These are phyloP conservation scores for Uromys caudimaculatus DNA, from an alignment of 2,797 vertebrate species.

Conservation along the genomic window DNA sequence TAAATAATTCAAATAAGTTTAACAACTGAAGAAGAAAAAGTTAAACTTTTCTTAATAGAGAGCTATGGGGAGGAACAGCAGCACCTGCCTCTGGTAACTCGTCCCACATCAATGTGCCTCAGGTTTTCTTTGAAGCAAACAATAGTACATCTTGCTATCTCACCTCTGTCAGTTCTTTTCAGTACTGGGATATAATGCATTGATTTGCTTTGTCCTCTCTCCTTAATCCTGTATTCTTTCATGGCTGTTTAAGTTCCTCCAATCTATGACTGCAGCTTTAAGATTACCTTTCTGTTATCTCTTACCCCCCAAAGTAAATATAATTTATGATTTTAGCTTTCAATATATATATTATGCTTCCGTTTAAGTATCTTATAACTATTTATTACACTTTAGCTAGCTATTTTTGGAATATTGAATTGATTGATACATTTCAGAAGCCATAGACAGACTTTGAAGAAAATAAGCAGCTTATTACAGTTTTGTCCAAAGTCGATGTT, in stretches of 20 bases:
- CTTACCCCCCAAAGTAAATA: slow-evolving; percentile 13
- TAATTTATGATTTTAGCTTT: neutral
- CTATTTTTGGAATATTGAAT: neutral
- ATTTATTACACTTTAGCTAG: neutral
- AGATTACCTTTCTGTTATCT: neutral
- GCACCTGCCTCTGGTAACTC: neutral
- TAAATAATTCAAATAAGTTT: neutral
- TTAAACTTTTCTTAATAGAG: neutral
- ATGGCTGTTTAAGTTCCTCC: neutral
- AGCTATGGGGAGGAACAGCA: neutral
- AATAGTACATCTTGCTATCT: neutral
- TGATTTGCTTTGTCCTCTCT: neutral
- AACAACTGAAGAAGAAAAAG: neutral
- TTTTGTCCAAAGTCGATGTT: neutral
- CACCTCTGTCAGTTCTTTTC: neutral
- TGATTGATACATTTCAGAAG: slow-evolving; percentile 43
- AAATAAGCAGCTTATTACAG: neutral
- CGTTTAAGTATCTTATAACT: neutral
- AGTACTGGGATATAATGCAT: neutral
- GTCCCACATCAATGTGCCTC: rapidly evolving
- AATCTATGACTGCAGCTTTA: neutral
- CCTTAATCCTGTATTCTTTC: neutral
- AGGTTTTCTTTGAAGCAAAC: neutral
- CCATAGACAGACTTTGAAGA: neutral
- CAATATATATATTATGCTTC: neutral